Conservation (phyloP, 2,797 vertebrate genomes). For the Dendrocincla tyrannina region DNA sequence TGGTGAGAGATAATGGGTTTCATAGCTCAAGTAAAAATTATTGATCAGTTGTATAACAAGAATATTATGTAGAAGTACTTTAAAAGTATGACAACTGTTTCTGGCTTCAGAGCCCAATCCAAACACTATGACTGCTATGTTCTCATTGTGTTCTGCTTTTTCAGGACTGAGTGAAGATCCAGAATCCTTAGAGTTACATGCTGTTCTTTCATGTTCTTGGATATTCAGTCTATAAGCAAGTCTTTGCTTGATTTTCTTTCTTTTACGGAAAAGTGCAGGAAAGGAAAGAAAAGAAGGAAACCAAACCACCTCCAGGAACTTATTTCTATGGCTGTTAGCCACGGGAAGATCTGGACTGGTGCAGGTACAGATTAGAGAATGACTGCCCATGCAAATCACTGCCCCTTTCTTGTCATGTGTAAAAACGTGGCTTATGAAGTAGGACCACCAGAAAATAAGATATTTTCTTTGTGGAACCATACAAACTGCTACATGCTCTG, state of each 20-base stretch:
- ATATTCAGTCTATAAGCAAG: background rate
- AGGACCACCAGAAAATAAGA: background rate
- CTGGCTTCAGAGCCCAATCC: background rate
- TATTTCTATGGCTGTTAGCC: background rate
- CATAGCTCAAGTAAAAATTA: background rate
- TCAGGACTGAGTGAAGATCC: background rate
- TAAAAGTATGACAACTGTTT: background rate
- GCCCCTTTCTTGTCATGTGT: background rate
- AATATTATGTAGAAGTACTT: background rate
- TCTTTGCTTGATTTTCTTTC: background rate
- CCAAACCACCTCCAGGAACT: background rate
- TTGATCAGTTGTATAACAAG: background rate
- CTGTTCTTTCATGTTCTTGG: background rate
- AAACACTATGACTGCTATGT: accelerated
- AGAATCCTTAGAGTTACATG: background rate
- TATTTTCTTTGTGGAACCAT: background rate
- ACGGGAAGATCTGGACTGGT: background rate
- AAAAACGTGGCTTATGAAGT: background rate
- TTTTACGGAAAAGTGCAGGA: background rate
- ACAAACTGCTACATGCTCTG: background rate
- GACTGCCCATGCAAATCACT: background rate
- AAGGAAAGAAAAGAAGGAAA: background rate
- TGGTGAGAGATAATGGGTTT: background rate
- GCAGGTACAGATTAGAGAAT: background rate
- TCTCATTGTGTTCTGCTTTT: background rate